Evolutionary conservation across 1,140 invertebrate genomes (phyloP), one percentile per base, ranked within the genome.

Genomic region (Drosophila kohkoa): DNA sequence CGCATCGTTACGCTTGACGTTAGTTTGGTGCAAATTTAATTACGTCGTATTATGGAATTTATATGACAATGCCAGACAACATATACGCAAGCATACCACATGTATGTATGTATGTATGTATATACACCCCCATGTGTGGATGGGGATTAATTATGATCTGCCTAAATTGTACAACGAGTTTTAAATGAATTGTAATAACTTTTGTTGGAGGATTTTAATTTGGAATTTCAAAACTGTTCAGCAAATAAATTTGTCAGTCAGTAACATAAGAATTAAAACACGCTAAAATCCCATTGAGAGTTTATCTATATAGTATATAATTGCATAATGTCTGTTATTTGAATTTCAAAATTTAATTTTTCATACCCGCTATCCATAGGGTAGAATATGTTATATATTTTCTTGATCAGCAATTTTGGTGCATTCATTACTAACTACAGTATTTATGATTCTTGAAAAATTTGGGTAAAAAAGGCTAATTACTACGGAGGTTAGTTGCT

Each of bases 171-270:
- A 62, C 63, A 68, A 71, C 55, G 76, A 48, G 74, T 77, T 85
- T 91, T 80, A 91, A 91, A 91, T 91, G 81, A 91, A 90, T 88
- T 82, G 90, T 90, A 91, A 91, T 91, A 91, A 91, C 89, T 91
- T 91, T 91, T 72, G 81, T 82, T 89, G 89, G 79, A 82, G 83
- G 75, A 91, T 89, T 89, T 90, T 91, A 79, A 91, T 87, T 86
- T 88, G 71, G 69, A 77, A 91, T 81, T 91, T 86, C 70, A 77
- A 80, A 83, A 86, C 80, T 83, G 77, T 89, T 25, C 49, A 73
- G 69, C 63, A 64, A 65, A 89, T 89, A 89, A 89, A 91, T 88
- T 66, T 78, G n/a, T 67, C 68, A 73, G 55, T 57, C 46, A 43
- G 32, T 62, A 7, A 20, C 43, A 35, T 45, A 35, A 6, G 13